These are phyloP conservation scores for Ectemnius cavifrons DNA, from an alignment of 2,888 invertebrate genomes.

Conservation along the genomic window DNA sequence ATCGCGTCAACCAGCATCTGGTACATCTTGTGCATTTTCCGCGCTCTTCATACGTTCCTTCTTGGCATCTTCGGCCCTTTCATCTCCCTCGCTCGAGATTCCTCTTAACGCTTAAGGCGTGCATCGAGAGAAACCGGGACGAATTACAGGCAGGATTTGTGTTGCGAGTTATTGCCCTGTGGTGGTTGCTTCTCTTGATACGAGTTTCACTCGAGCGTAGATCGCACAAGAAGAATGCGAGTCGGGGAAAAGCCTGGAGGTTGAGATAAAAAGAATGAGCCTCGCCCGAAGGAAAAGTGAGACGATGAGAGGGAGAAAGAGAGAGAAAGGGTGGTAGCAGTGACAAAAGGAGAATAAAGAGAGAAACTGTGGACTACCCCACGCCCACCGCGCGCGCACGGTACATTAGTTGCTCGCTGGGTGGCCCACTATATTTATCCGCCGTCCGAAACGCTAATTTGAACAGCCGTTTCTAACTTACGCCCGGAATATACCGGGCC, in stretches of 20 bases:
- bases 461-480: slow-evolving; percentile 56
- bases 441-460: slow-evolving; percentile 62
- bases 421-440: slow-evolving; percentile 74
- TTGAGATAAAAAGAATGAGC: neutral
- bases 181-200: neutral
- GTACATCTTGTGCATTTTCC: neutral
- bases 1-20: neutral
- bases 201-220: neutral
- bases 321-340: slow-evolving; percentile 10
- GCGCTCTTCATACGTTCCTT: neutral
- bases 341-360: slow-evolving; percentile 55
- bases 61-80: neutral
- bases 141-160: neutral
- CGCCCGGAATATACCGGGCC: slow-evolving; percentile 25
- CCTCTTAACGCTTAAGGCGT: too few species aligned
- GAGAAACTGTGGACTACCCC: slow-evolving; percentile 35
- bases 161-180: neutral
- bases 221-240: too few species aligned
- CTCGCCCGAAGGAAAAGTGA: slow-evolving; percentile 16
- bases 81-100: too few species aligned
- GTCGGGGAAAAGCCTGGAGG: too few species aligned
- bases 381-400: slow-evolving; percentile 39
- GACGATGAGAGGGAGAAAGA: neutral
- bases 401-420: slow-evolving; percentile 72
- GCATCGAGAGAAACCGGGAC: neutral